Base-by-base conservation (phyloP, 2,797 vertebrate species). In the Galagoides demidoff region DNA sequence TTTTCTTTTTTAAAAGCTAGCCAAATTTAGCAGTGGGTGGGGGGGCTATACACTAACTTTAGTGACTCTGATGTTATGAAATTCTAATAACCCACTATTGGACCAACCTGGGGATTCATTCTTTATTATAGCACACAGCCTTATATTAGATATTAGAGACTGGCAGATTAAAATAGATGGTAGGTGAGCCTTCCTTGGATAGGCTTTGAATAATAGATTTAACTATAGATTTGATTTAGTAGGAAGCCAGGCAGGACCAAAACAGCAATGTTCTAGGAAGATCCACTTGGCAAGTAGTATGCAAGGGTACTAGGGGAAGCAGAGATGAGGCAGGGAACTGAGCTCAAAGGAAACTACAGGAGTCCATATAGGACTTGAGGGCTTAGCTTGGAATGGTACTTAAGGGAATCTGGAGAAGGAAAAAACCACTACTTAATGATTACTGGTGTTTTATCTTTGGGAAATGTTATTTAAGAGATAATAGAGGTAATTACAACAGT, bases 281-380 rank as follows among this genome's bases (percentile, higher is more conserved):
- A 77, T 29, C 39, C 43, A 43, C 4, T 49, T 89, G 89, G 86
- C 81, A 96, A 89, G 17, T 14, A 74, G 57, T 90, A 90, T 43
- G 74, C 6, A 64, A 31, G n/a, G 45, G 39, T 89, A 74, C 25
- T 23, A 68, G 79, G 16, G 70, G 20, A 92, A 86, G 76, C 10
- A 84, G 82, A 85, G 73, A 85, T 13, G 34, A 91, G 59, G 59
- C 70, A 95, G 39, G 89, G 96, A 93, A 95, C 7, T 82, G 77
- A 96, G 74, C 31, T 92, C 81, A 95, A 64, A 94, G 74, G 81
- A 94, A 90, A 59, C 52, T 52, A 85, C 14, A 90, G 31, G 71
- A 95, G 10, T 91, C 49, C 61, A 94, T 73, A 87, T 74, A 77
- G 77, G 34, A 86, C 55, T 39, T 39, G 59, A 92, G 23, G 31